phyloP scores from a whole-genome alignment of 2,797 vertebrate species.

The Anableps anableps region DNA sequence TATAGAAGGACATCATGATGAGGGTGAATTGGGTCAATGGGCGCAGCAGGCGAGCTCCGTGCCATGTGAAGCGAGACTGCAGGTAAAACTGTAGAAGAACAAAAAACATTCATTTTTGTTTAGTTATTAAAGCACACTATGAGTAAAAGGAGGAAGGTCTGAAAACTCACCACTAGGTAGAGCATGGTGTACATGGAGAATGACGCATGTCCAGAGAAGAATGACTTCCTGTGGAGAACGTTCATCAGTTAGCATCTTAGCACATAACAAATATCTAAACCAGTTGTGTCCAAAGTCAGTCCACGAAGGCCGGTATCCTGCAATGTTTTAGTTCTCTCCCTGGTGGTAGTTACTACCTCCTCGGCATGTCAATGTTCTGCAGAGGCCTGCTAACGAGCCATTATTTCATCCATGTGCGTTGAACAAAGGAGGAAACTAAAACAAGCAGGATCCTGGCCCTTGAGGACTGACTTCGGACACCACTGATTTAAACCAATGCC shows the following conservation, averaged over 20 bases:
- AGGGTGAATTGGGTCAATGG: slow-evolving; percentile 97
- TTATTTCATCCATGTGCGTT: too few species aligned
- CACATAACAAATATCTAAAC: neutral
- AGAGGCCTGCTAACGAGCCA: too few species aligned
- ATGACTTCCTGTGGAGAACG: slow-evolving; percentile 90
- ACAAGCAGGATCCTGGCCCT: too few species aligned
- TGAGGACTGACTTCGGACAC: too few species aligned
- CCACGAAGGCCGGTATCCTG: too few species aligned
- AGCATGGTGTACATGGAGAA: slow-evolving; percentile 99
- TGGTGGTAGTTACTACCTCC: too few species aligned
- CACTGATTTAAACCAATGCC: too few species aligned
- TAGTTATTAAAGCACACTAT: neutral
- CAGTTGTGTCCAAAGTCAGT: neutral
- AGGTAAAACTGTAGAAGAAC: slow-evolving; percentile 89
- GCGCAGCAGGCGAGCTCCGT: slow-evolving; percentile 93
- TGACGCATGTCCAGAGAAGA: slow-evolving; percentile 96
- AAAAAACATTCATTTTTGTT: neutral
- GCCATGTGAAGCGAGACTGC: slow-evolving; percentile 97
- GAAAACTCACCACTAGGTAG: slow-evolving; percentile 93
- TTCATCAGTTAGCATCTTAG: slow-evolving; percentile 11
- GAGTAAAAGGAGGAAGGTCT: neutral
- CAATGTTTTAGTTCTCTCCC: too few species aligned
- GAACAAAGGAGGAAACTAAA: too few species aligned
- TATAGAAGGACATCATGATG: slow-evolving; percentile 99
- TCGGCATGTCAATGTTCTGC: too few species aligned